Base-by-base conservation (phyloP, 2,888 invertebrate genomes). In the Drosophila ezoana region DNA sequence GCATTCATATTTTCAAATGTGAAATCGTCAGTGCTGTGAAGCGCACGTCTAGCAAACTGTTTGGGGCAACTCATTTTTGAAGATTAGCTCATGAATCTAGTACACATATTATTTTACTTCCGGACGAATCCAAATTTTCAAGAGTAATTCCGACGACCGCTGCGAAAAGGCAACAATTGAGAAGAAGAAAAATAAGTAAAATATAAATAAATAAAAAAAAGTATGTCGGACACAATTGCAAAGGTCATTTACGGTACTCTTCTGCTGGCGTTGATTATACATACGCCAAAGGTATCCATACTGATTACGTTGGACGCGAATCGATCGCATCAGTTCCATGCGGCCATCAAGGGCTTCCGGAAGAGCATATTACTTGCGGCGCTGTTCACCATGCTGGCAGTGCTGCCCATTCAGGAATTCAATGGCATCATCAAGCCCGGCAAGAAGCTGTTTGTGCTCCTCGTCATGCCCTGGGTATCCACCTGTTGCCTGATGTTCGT, bases 401-500 rank as follows among this genome's bases (percentile, higher is more conserved):
- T 43, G 41, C n/a, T 53, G 20, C 41, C 53, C 1, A n/a, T 33
- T 4, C 41, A 32, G 1, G n/a, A 43, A 9, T 18, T 53, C 10
- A 41, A 13, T 18, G 41, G 41, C 4, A 4, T 20, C 0, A 20
- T 53, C 10, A 33, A 13, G 41, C 53, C 53, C 1, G n/a, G 53
- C 33, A 53, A 43, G 14, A 43, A 43, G 11, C 4, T 53, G 18
- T 53, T 43, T 6, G 6, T 43, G n/a, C 18, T 43, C 10, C 33
- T 53, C 6, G 14, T 53, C 0, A 14, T 53, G 11, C 53, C 53
- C 11, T 54, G 54, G 54, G 35, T 54, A 3, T 23, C 9, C 13
- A 54, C 54, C 23, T 54, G 43, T 8, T 54, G 43, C 14, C 11
- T 54, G 23, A 54, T 54, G 54, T 54, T 54, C 11, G n/a, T 54